phyloP scores from a whole-genome alignment of 2,113 vertebrate species.

The Vulpes vulpes region DNA sequence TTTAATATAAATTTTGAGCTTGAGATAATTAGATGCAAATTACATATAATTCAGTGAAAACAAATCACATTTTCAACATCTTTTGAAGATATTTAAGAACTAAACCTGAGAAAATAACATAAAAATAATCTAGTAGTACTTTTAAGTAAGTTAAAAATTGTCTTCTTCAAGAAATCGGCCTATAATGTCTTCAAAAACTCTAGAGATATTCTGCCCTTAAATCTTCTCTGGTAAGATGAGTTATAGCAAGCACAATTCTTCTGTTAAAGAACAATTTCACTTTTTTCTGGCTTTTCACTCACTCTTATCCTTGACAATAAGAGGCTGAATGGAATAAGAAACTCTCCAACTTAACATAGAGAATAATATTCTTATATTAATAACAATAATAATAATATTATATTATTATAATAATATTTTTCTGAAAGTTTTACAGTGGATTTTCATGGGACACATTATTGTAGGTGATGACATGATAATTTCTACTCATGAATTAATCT shows the following conservation, averaged over 20 bases:
- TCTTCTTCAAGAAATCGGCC: background rate
- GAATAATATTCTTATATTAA: background rate
- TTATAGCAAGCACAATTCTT: background rate
- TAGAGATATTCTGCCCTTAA: background rate
- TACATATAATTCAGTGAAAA: conserved; percentile 59
- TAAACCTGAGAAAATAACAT: background rate
- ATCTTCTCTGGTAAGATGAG: conserved; percentile 14
- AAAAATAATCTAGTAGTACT: background rate
- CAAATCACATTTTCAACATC: background rate
- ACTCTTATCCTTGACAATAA: background rate
- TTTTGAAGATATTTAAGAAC: conserved; percentile 40
- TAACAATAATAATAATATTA: background rate
- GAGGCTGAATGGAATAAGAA: background rate
- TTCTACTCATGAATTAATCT: background rate
- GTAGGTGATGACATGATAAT: background rate
- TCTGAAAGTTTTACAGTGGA: background rate
- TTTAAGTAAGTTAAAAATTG: background rate
- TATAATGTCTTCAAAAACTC: background rate
- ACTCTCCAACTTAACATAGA: background rate
- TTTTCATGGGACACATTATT: background rate
- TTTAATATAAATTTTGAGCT: conserved; percentile 52
- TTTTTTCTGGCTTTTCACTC: conserved; percentile 15
- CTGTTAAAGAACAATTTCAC: background rate
- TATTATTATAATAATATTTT: background rate
- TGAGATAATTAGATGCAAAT: conserved; percentile 46